Percentiles rank a stretch among this genome's conserved stretches.
Conservation (phyloP, 2,888 invertebrate genomes). For the Aromia moschata region DNA sequence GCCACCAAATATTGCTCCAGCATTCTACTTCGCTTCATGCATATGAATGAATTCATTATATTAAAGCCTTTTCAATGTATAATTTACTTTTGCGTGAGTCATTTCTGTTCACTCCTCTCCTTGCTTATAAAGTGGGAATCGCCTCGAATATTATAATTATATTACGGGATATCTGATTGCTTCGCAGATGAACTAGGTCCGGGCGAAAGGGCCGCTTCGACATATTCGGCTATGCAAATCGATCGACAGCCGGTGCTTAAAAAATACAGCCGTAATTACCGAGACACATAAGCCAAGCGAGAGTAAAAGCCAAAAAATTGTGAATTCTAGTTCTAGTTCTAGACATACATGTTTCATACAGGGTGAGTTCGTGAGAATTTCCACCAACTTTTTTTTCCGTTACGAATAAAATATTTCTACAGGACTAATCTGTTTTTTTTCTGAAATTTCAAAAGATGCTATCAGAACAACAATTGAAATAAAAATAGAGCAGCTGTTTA, state of each 20-base stretch:
- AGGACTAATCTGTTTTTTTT: too few relatives aligned
- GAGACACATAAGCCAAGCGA: too few relatives aligned
- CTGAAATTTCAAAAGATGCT: too few relatives aligned
- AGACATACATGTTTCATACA: too few relatives aligned
- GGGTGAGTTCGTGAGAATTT: too few relatives aligned
- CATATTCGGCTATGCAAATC: background rate
- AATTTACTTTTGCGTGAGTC: slow-evolving; percentile 74
- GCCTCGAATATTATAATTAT: slow-evolving; percentile 60
- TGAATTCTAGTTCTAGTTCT: too few relatives aligned
- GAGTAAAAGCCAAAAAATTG: too few relatives aligned
- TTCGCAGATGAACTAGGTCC: slow-evolving; percentile 15
- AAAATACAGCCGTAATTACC: background rate
- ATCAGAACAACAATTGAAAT: too few relatives aligned
- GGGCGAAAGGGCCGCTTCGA: slow-evolving; percentile 5
- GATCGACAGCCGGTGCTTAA: slow-evolving; percentile 7
- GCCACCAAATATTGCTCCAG: slow-evolving; percentile 71
- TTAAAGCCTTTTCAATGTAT: slow-evolving; percentile 74
- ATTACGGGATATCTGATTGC: slow-evolving; percentile 53
- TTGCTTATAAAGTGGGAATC: slow-evolving; percentile 55
- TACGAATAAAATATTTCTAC: too few relatives aligned
- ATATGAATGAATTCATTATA: slow-evolving; percentile 74
- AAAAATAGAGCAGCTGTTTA: too few relatives aligned
- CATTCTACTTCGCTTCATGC: slow-evolving; percentile 67
- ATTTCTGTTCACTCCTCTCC: slow-evolving; percentile 65
- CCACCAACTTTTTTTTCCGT: too few relatives aligned